Percentiles rank a stretch among this genome's conserved stretches.
phyloP scores from a whole-genome alignment of 1,140 invertebrate genomes.

The Achroia grisella region DNA sequence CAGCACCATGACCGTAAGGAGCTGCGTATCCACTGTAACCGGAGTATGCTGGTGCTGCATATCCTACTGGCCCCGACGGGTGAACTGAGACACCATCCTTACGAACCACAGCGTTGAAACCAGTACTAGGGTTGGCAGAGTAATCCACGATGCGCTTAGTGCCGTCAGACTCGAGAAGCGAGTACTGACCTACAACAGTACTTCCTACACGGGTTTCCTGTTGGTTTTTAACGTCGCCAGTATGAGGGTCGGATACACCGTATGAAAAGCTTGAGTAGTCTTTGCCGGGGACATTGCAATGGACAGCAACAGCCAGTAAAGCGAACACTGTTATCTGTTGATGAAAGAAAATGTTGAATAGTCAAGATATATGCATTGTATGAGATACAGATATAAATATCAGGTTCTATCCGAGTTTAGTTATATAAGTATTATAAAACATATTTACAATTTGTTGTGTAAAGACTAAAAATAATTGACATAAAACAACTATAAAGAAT shows the following conservation, averaged over 20 bases:
- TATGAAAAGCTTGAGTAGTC: slow-evolving; percentile 50
- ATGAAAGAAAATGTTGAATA: slow-evolving; percentile 5
- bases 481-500: no score
- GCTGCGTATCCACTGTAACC: slow-evolving; percentile 1
- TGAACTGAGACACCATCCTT: slow-evolving; percentile 28
- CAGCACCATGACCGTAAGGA: not conserved
- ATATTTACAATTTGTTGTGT: no score
- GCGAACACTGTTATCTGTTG: slow-evolving; percentile 28
- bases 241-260: slow-evolving; percentile 64
- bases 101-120: slow-evolving; percentile 68
- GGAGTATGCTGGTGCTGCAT: slow-evolving; percentile 3
- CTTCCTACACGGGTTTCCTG: slow-evolving; percentile 70
- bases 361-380: no score
- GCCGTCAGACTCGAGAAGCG: slow-evolving; percentile 65
- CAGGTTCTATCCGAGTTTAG: no score
- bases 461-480: no score
- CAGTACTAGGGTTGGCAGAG: slow-evolving; percentile 51
- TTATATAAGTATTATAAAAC: no score
- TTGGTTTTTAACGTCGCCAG: slow-evolving; percentile 70
- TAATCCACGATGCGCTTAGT: slow-evolving; percentile 66
- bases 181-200: slow-evolving; percentile 71
- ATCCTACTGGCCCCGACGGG: slow-evolving; percentile 1
- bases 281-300: slow-evolving; percentile 27
- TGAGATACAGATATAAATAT: no score
- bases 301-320: slow-evolving; percentile 25